A percentile compares a stretch with the other conserved stretches of the same genome.
Evolutionary conservation across 2,113 vertebrate species (phyloP).

Genomic region (Hemiprocne comata): DNA sequence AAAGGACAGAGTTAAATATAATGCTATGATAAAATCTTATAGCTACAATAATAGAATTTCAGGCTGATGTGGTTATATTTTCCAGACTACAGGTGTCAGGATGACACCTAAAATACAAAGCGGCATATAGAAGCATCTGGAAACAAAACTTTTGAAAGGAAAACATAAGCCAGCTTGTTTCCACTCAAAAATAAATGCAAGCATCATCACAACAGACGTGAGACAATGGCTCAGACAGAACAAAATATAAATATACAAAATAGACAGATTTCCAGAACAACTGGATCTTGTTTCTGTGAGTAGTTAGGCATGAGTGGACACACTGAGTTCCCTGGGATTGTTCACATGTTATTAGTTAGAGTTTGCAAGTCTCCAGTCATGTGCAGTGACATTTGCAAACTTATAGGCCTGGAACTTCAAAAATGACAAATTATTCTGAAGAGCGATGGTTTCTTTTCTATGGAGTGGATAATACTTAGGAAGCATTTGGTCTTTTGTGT

Average conservation of each 20-base stretch:
- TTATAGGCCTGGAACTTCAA: background rate
- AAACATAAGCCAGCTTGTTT: slow-evolving; percentile 9
- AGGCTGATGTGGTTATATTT: background rate
- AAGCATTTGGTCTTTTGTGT: background rate
- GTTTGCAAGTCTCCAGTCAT: background rate
- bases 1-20: background rate
- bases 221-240: background rate
- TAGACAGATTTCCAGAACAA: background rate
- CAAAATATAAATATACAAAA: background rate
- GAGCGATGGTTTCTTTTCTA: background rate
- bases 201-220: background rate
- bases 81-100: background rate
- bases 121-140: background rate
- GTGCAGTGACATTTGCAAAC: background rate
- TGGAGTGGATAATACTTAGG: background rate
- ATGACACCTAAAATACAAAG: background rate
- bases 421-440: background rate
- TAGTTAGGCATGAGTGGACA: background rate
- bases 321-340: background rate
- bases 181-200: background rate
- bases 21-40: background rate
- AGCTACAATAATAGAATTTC: background rate
- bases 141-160: slow-evolving; percentile 27
- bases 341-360: background rate
- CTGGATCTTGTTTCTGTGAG: background rate